These are phyloP conservation scores for Rhodeus uyekii DNA, from an alignment of 2,797 vertebrate species.

Conservation along the genomic window DNA sequence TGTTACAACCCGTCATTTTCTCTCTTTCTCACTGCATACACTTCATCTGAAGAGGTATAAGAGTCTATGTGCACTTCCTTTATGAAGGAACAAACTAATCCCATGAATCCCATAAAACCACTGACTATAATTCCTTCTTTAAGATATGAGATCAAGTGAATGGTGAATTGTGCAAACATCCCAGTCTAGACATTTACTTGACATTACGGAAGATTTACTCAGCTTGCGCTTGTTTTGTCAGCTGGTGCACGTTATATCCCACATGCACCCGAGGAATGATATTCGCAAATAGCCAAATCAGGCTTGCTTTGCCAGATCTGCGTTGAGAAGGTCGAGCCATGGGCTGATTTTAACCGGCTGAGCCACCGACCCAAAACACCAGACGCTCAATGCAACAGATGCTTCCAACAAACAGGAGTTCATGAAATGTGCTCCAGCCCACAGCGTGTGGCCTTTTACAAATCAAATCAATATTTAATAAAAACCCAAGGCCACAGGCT, in stretches of 20 bases:
- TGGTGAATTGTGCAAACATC: not conserved
- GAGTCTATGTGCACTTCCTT: not conserved
- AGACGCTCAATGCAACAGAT: constrained; percentile 16
- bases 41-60: not conserved
- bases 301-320: not conserved
- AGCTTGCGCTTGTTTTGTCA: constrained; percentile 5
- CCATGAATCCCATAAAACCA: not conserved
- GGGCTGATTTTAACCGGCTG: constrained; percentile 48
- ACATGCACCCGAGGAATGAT: not conserved
- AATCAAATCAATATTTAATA: constrained; percentile 79
- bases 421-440: constrained; percentile 71
- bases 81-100: not conserved
- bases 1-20: not conserved
- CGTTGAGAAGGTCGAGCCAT: constrained; percentile 7
- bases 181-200: constrained; percentile 4
- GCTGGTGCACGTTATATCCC: constrained; percentile 11
- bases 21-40: not conserved
- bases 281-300: constrained; percentile 14
- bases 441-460: constrained; percentile 74
- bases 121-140: not conserved
- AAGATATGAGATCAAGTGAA: not conserved
- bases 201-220: constrained; percentile 20
- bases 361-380: constrained; percentile 21
- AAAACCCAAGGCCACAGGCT: constrained; percentile 62
- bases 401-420: constrained; percentile 57